Percentiles rank a stretch among this genome's conserved stretches.
Conservation (phyloP, 2,888 invertebrate species). For the Drosophila nr. perissopoda region DNA sequence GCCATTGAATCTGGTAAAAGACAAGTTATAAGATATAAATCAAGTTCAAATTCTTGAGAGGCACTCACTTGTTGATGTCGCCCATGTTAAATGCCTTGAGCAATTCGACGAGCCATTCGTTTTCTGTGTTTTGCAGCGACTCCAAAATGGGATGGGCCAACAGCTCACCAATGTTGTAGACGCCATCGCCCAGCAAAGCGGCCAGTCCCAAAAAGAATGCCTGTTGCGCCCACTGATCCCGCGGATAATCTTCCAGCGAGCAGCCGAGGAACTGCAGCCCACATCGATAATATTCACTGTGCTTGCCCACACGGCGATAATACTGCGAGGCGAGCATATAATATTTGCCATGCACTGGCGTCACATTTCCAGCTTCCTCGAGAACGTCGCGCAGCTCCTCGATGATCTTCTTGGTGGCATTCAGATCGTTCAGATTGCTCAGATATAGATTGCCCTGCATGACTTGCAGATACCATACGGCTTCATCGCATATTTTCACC, state of each 20-base stretch:
- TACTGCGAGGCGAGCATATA: constrained; percentile 97
- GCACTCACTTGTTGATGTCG: constrained; percentile 88
- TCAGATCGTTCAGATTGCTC: constrained; percentile 91
- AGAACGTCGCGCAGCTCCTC: constrained; percentile 94
- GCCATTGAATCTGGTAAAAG: constrained; percentile 86
- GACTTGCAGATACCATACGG: constrained; percentile 89
- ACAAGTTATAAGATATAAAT: no score
- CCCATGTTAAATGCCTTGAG: constrained; percentile 94
- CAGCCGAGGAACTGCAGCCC: constrained; percentile 94
- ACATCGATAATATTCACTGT: constrained; percentile 97
- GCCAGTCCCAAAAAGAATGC: constrained; percentile 97
- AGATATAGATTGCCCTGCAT: constrained; percentile 92
- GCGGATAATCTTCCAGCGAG: constrained; percentile 88
- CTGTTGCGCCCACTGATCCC: constrained; percentile 89
- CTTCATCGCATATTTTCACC: constrained; percentile 94
- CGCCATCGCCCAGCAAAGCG: constrained; percentile 96
- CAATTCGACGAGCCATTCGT: constrained; percentile 95
- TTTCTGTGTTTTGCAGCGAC: constrained; percentile 91
- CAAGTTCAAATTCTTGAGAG: neutral
- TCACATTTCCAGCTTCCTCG: constrained; percentile 96
- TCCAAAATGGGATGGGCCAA: constrained; percentile 97
- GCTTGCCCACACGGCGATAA: constrained; percentile 92
- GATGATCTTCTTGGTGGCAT: constrained; percentile 92
- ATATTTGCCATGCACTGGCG: constrained; percentile 96
- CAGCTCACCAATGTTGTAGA: constrained; percentile 98